These are phyloP conservation scores for Distichodus sexfasciatus DNA, from an alignment of 2,797 vertebrate species.

Conservation along the genomic window DNA sequence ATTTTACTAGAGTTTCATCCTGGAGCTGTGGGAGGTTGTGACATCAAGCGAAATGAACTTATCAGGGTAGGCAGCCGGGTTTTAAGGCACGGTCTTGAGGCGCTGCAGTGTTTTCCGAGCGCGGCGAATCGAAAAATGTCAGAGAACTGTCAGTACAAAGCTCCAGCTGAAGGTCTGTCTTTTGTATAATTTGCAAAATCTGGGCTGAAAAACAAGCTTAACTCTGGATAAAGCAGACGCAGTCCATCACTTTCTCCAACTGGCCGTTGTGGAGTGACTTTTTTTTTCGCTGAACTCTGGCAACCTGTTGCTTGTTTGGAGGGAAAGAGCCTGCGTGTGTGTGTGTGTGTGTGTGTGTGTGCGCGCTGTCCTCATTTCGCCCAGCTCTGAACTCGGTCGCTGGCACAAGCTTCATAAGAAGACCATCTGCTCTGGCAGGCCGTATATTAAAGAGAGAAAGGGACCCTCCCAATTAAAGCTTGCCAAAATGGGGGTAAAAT, in stretches of 20 bases:
- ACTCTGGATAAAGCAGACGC: neutral
- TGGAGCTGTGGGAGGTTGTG: no score
- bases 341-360: neutral
- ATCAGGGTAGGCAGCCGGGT: no score
- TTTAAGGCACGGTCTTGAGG: no score
- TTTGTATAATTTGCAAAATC: neutral
- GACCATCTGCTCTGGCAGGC: conserved; percentile 17
- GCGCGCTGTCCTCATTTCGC: conserved; percentile 15
- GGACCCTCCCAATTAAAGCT: neutral
- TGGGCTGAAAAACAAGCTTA: neutral
- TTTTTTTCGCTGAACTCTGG: conserved; percentile 24
- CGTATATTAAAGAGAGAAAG: neutral
- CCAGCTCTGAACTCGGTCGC: conserved; percentile 17
- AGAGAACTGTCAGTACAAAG: no score
- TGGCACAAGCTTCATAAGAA: conserved; percentile 31
- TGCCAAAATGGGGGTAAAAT: neutral
- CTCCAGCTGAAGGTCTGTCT: neutral
- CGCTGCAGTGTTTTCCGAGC: no score
- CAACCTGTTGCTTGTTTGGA: conserved; percentile 26
- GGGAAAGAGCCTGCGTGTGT: neutral
- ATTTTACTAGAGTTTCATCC: no score
- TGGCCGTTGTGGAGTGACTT: neutral
- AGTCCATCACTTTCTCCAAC: neutral
- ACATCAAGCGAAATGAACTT: no score
- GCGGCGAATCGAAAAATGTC: no score